These are phyloP conservation scores for Parascotia fuliginaria DNA, from an alignment of 2,888 invertebrate genomes.

Conservation along the genomic window DNA sequence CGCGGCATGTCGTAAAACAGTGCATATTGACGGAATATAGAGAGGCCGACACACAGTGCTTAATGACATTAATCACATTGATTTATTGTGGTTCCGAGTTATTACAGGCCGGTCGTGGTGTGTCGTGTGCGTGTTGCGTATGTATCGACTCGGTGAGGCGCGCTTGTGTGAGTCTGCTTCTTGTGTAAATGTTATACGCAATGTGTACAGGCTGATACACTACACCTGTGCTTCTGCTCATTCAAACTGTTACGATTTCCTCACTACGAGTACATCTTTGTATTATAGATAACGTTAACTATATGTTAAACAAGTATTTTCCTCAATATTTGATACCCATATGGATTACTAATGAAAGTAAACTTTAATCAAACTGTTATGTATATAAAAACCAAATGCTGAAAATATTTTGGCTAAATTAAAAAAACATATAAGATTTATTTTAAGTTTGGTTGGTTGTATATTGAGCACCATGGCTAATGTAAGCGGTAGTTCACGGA, in stretches of 20 bases:
- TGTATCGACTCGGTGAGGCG: slow-evolving; percentile 44
- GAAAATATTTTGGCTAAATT: too few species aligned
- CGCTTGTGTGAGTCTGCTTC: slow-evolving; percentile 65
- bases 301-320: slow-evolving; percentile 7
- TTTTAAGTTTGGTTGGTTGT: not conserved
- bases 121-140: slow-evolving; percentile 67
- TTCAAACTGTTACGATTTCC: slow-evolving; percentile 3
- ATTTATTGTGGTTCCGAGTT: slow-evolving; percentile 87
- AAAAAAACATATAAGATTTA: too few species aligned
- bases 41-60: slow-evolving; percentile 86
- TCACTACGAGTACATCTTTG: slow-evolving; percentile 1
- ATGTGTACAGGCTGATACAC: slow-evolving; percentile 68
- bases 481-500: slow-evolving; percentile 63
- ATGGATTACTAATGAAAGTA: too few species aligned
- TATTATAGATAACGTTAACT: too few species aligned
- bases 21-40: slow-evolving; percentile 86
- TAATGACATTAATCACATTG: slow-evolving; percentile 87
- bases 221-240: slow-evolving; percentile 51
- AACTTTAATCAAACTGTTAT: too few species aligned
- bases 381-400: too few species aligned
- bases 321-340: slow-evolving; percentile 7
- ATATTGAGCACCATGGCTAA: slow-evolving; percentile 65
- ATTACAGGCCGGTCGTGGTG: slow-evolving; percentile 80
- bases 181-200: slow-evolving; percentile 77
- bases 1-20: slow-evolving; percentile 85